Evolutionary conservation across 2,797 vertebrate species (phyloP), one percentile per base, ranked within the genome.

Genomic region (Columba guinea): DNA sequence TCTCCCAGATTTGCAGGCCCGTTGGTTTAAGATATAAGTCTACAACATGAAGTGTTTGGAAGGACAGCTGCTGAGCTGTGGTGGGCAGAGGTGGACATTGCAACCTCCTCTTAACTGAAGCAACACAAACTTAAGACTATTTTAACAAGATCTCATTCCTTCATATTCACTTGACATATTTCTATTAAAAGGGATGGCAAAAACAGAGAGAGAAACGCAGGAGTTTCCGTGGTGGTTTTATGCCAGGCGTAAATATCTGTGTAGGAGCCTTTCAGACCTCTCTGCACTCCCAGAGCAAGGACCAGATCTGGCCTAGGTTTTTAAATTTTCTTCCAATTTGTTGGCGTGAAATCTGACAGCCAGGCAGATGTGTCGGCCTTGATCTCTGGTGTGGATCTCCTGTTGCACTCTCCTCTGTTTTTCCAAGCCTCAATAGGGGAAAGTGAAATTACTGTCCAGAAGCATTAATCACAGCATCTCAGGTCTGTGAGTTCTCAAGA

Each of bases 291-390:
- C 27, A 84, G 34, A 89, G 53, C 71, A 89, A 91, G 51, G 78
- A 75, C 46, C 48, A 93, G 78, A 87, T 49, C 78, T 83, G 88
- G 48, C 21, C 93, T 46, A 1, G 21, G 12, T 44, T 87, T 80
- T 95, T 65, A 0, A 46, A 65, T 92, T 92, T 94, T 90, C 39
- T 94, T 89, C 80, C 51, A 67, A 37, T 90, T 71, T 89, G 60
- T 75, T 80, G 81, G 39, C 0, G 6, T 89, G 88, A 88, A 93
- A 89, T 92, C 88, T 75, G 78, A 84, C 92, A 95, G 87, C 41
- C 75, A 71, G 90, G 84, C 86, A 95, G 88, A 93, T 94, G 64
- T 84, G 46, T 58, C 84, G 85, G 41, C 77, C 87, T 92, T 92
- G 75, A 93, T 62, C 84, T 89, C 74, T 52, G 68, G 32, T 82